Evolutionary conservation across 2,113 vertebrate genomes (phyloP).

Genomic region (Entomyzon cyanotis): DNA sequence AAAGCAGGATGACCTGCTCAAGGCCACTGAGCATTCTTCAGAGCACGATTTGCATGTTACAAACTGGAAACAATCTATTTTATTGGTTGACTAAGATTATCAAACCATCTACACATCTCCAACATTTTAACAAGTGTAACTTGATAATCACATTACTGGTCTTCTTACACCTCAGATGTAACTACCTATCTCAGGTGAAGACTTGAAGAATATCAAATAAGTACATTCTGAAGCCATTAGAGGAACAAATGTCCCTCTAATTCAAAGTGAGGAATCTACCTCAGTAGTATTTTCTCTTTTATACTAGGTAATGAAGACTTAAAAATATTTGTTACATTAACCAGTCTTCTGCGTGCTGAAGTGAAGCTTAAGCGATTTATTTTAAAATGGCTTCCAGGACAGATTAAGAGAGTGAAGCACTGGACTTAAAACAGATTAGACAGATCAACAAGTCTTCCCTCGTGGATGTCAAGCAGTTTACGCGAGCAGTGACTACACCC

Average conservation of each 20-base stretch:
- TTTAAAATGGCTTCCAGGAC: background rate
- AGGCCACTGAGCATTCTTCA: background rate
- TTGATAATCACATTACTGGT: background rate
- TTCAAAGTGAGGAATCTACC: background rate
- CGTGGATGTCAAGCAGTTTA: rapidly evolving
- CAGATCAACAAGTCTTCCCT: background rate
- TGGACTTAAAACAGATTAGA: background rate
- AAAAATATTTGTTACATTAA: background rate
- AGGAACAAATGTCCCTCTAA: rapidly evolving
- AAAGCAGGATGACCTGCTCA: background rate
- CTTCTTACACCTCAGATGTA: background rate
- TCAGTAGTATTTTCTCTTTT: background rate
- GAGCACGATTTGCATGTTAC: background rate
- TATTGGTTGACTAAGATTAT: background rate
- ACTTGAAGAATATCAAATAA: background rate
- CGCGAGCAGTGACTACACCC: no score
- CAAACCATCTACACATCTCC: rapidly evolving
- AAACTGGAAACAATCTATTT: background rate
- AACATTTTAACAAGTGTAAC: background rate
- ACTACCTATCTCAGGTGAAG: rapidly evolving
- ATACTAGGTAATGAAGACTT: background rate
- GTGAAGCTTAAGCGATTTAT: background rate
- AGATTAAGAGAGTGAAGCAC: background rate
- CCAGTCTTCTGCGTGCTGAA: background rate
- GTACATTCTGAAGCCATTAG: background rate